Conservation (phyloP, 2,113 vertebrate genomes). For the Aramus guarauna region DNA sequence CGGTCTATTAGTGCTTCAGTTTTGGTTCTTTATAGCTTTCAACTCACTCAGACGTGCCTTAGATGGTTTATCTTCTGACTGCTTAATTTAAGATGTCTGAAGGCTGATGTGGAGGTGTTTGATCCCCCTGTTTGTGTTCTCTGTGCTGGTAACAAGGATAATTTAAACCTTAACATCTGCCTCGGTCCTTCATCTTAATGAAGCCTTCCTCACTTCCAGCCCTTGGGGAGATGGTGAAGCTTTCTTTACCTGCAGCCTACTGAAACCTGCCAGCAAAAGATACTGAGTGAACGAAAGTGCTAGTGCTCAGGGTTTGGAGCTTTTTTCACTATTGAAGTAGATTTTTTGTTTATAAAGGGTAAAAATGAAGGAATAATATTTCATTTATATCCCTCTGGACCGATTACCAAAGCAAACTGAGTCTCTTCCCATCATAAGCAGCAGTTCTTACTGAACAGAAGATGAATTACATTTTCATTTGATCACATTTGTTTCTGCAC, state of each 20-base stretch:
- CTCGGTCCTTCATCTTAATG: not conserved
- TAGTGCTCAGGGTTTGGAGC: not conserved
- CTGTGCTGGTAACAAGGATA: not conserved
- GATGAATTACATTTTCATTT: not conserved
- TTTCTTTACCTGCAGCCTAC: not conserved
- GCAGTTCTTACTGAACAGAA: not conserved
- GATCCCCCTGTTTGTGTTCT: not conserved
- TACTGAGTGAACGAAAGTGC: not conserved
- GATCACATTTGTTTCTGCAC: not conserved
- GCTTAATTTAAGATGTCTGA: not conserved
- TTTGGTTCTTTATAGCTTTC: not conserved
- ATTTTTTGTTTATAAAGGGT: not conserved
- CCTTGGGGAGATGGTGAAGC: not conserved
- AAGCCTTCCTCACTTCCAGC: not conserved
- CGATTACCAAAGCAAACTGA: not conserved
- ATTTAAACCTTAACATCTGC: not conserved
- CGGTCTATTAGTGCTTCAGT: not conserved
- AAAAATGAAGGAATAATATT: not conserved
- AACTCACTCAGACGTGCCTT: not conserved
- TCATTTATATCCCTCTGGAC: not conserved
- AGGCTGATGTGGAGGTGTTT: not conserved
- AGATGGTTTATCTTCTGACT: not conserved
- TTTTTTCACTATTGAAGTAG: not conserved
- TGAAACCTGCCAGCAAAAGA: not conserved
- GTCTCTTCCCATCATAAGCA: not conserved